Base-by-base conservation (phyloP, 2,113 vertebrate genomes). In the Paramisgurnus dabryanus region DNA sequence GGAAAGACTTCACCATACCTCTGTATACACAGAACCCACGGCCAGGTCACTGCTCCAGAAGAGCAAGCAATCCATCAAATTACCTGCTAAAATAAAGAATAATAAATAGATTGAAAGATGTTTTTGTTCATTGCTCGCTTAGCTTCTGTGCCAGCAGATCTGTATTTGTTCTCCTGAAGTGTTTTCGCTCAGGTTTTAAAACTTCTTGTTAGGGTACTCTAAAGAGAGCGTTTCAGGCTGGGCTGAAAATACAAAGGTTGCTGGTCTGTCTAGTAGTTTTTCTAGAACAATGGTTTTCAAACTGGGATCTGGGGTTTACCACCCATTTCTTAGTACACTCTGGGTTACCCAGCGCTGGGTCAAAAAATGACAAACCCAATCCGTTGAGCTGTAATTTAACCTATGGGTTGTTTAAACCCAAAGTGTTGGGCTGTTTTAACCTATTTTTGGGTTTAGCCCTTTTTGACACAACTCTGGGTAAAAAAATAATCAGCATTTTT, bases 61-160 rank as follows among this genome's bases (percentile, higher is more conserved):
- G 66, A 74, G 63, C 80, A 63, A 76, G 58, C 57, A 69, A 81
- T 76, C 80, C 76, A 76, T 81, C 72, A 81, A 61, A 76, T 76
- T 69, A 76, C 72, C 65, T 53, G 72, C 55, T 81, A 67, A 69
- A 63, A 76, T 61, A 64, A 65, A 50, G 43, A 68, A 76, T 68
- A 60, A 76, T 76, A 75, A 75, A 81, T 75, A 81, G 47, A 64
- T 47, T 8, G 66, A 77, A 77, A 77, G 3, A 77, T 77, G 63
- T 77, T 77, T 77, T 77, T 6, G 9, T 77, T 67, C 45, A 41
- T 17, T 40, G 75, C 63, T 66, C 75, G 66, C 75, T 66, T 9
- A 41, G 75, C 75, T 77, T 77, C 75, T 77, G 75, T 77, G 75
- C 75, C 75, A 77, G 63, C 45, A 66, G 75, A 66, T 66, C 75